These are phyloP conservation scores for Procambarus clarkii DNA, from an alignment of 1,140 invertebrate species.

Conservation along the genomic window DNA sequence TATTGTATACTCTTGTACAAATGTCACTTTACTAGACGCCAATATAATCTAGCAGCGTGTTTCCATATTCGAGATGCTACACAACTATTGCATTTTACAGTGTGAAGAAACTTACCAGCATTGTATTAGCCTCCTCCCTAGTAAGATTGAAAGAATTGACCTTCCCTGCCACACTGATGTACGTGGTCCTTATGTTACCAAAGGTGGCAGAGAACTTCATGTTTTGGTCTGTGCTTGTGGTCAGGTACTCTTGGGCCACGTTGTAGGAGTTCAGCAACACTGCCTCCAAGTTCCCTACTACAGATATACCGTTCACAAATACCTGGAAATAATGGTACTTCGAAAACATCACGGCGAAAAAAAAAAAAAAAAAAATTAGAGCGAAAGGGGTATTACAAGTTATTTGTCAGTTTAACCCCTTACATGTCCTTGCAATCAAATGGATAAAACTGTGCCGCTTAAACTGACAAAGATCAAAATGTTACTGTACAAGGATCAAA, in stretches of 20 bases:
- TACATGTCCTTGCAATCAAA: not conserved
- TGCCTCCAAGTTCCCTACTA: not conserved
- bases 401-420: no score
- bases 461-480: no score
- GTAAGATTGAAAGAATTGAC: constrained; percentile 24
- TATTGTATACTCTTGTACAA: not conserved
- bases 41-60: not conserved
- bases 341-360: no score
- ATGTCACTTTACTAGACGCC: not conserved
- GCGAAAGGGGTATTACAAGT: no score
- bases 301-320: not conserved
- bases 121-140: not conserved
- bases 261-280: not conserved
- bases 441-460: not conserved
- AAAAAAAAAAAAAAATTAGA: no score
- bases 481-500: no score
- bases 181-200: not conserved
- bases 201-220: not conserved
- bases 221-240: constrained; percentile 9
- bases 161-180: not conserved
- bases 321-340: not conserved
- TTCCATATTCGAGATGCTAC: no score
- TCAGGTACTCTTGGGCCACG: constrained; percentile 15
- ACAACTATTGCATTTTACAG: not conserved
- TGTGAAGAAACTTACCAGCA: constrained; percentile 15